Conservation (phyloP, 2,113 vertebrate genomes). For the Pampusana beccarii region DNA sequence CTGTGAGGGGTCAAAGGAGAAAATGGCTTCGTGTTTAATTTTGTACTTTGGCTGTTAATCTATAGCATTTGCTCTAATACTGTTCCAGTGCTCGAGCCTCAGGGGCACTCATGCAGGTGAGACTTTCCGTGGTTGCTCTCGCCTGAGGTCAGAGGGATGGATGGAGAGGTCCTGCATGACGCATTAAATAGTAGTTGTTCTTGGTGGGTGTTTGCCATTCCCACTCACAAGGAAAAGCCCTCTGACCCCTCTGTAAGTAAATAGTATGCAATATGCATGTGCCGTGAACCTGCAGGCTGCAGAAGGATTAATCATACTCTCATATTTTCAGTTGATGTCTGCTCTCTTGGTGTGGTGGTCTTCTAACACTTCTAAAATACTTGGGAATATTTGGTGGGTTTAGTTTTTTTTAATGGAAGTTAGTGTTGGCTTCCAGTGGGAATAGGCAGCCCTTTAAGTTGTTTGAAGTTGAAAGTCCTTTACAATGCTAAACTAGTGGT, state of each 20-base stretch:
- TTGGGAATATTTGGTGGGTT: neutral
- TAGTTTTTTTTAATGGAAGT: neutral
- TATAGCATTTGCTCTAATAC: neutral
- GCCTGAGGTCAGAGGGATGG: neutral
- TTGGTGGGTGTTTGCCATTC: accelerated
- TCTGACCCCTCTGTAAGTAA: neutral
- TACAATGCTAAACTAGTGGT: neutral
- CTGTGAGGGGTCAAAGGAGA: neutral
- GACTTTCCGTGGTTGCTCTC: neutral
- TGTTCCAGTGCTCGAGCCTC: neutral
- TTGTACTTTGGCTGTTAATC: neutral
- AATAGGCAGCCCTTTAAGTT: neutral
- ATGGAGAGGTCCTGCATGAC: neutral
- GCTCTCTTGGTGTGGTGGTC: neutral
- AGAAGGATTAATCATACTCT: neutral
- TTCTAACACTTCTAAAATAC: neutral
- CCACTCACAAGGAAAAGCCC: neutral
- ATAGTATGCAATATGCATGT: neutral
- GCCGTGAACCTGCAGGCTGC: neutral
- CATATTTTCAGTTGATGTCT: neutral
- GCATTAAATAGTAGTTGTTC: neutral
- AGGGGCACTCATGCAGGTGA: neutral
- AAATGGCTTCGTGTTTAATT: neutral
- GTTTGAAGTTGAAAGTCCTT: neutral
- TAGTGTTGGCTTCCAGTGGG: neutral